Percentiles rank a stretch among this genome's conserved stretches.
Evolutionary conservation across 2,113 vertebrate species (phyloP).

Genomic region (Lamprotornis superbus): DNA sequence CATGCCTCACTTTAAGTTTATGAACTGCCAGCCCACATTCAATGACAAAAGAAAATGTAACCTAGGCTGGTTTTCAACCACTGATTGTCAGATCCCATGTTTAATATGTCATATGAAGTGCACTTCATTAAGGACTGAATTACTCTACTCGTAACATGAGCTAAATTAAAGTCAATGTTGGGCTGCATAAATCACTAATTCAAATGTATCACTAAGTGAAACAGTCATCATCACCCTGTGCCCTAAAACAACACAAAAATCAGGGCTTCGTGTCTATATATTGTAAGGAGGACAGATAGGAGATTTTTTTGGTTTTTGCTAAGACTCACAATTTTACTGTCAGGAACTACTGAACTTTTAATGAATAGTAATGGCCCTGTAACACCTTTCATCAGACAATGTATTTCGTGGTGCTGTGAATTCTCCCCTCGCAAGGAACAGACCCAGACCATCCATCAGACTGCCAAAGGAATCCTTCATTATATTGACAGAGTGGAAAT

Average conservation of each 20-base stretch:
- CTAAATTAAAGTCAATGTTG: constrained; percentile 67
- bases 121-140: constrained; percentile 72
- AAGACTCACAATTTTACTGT: background rate
- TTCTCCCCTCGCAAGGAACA: background rate
- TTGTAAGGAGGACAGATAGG: background rate
- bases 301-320: background rate
- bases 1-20: constrained; percentile 55
- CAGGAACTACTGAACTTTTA: background rate
- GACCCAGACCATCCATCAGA: background rate
- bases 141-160: constrained; percentile 68
- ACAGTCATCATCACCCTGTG: constrained; percentile 13
- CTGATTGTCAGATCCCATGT: constrained; percentile 64
- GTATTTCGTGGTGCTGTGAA: background rate
- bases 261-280: background rate
- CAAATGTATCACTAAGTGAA: constrained; percentile 58
- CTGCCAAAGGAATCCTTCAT: background rate
- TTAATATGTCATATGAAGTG: constrained; percentile 60
- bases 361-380: background rate
- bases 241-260: constrained; percentile 57
- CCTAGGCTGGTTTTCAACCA: constrained; percentile 49
- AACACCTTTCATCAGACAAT: background rate
- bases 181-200: constrained; percentile 66
- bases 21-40: constrained; percentile 59
- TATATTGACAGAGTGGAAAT: background rate
- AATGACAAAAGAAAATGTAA: constrained; percentile 70